These are phyloP conservation scores for Fragum fragum DNA, from an alignment of 2,888 invertebrate genomes.

Conservation along the genomic window DNA sequence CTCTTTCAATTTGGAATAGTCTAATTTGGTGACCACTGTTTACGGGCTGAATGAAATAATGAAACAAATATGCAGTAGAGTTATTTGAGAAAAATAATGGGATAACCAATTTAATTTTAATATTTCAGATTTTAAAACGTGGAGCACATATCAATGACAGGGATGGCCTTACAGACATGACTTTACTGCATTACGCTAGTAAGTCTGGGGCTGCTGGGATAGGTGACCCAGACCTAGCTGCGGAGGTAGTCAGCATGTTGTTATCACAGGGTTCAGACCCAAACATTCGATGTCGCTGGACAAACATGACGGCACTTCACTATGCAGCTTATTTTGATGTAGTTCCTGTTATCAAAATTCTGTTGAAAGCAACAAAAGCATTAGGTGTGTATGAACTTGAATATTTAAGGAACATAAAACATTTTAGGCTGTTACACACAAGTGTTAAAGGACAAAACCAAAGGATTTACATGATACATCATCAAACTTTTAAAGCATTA, in stretches of 20 bases:
- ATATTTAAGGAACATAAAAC: no score
- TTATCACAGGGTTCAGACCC: slow-evolving; percentile 86
- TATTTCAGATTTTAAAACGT: slow-evolving; percentile 86
- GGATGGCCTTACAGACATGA: slow-evolving; percentile 88
- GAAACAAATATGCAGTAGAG: no score
- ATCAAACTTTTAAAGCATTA: no score
- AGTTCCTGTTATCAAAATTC: slow-evolving; percentile 86
- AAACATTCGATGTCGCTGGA: slow-evolving; percentile 88
- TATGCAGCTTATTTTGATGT: slow-evolving; percentile 88
- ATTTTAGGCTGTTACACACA: no score
- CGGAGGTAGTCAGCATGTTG: slow-evolving; percentile 80
- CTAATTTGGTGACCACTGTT: no score
- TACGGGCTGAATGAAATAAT: no score
- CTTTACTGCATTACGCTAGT: slow-evolving; percentile 88
- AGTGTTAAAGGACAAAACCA: no score
- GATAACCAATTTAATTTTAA: no score
- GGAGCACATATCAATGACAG: slow-evolving; percentile 88
- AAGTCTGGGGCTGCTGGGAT: slow-evolving; percentile 88
- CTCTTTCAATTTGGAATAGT: no score
- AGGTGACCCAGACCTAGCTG: slow-evolving; percentile 84
- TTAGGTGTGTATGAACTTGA: slow-evolving; percentile 80
- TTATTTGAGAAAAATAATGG: no score
- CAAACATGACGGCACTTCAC: slow-evolving; percentile 88
- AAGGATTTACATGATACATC: no score
- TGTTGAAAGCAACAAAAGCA: slow-evolving; percentile 85